Evolutionary conservation across 2,797 vertebrate genomes (phyloP), one percentile per base, ranked within the genome.

Genomic region (Botia kubotai): DNA sequence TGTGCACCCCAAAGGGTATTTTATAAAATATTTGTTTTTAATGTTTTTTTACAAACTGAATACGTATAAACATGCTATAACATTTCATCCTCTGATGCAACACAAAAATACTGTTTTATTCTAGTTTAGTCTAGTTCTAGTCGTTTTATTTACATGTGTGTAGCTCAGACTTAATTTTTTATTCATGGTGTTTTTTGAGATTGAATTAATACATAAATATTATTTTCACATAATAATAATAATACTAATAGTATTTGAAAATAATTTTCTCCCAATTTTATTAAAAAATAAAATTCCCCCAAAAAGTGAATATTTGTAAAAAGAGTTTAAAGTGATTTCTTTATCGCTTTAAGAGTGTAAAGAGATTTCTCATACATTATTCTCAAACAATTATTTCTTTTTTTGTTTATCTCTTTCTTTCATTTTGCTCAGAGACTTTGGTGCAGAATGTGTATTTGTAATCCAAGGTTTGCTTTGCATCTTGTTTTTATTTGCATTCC

Each of bases 401-500:
- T 3, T 33, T 33, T 33, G 33, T 33, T 87, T 82, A 39, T 39
- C 86, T 83, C 74, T 86, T 85, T 88, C 85, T 6, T 39, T 87
- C 75, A 82, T 87, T 39, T 6, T 39, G 88, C 92, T 93, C 90
- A 90, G 93, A 91, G 93, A 92, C 89, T 85, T 80, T 87, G 89
- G 87, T 87, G 83, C 83, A 89, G 89, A 91, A 91, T 90, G 86
- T 84, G 82, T 86, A 85, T 86, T 63, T 84, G 87, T 91, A 93
- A 89, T 89, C 87, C 89, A 91, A 91, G 89, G 89, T 92, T 93
- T 92, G 89, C 91, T 93, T 90, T 89, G 91, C 90, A 91, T 93
- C 90, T 93, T 79, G 88, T 93, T 89, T 89, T 90, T 87, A 93
- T 94, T 94, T 94, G 90, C 93, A 94, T 94, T 92, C 91, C 91